phyloP scores from a whole-genome alignment of 2,113 vertebrate genomes.

The Catagonus wagneri region DNA sequence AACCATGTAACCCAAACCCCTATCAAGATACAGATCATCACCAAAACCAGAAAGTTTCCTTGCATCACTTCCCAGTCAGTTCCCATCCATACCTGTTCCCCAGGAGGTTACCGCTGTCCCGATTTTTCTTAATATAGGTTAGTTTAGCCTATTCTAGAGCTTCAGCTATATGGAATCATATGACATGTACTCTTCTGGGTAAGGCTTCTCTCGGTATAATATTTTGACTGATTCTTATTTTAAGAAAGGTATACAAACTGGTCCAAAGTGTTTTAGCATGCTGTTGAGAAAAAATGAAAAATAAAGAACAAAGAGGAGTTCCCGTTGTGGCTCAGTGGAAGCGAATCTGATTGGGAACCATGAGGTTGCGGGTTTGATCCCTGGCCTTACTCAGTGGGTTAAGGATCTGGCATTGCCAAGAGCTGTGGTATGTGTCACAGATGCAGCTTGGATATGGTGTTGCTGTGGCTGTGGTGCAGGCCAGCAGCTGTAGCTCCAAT shows the following conservation, averaged over 20 bases:
- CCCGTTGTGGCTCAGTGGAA: too few species aligned
- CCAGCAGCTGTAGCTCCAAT: too few species aligned
- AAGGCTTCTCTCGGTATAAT: neutral
- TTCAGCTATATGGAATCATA: neutral
- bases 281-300: neutral
- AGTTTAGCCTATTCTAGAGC: neutral
- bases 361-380: too few species aligned
- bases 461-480: too few species aligned
- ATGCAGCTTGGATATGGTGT: too few species aligned
- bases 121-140: neutral
- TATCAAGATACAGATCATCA: neutral
- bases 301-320: neutral
- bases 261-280: neutral
- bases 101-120: neutral
- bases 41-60: neutral
- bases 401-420: too few species aligned
- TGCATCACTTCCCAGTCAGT: neutral
- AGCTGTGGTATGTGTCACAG: too few species aligned
- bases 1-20: neutral
- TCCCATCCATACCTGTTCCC: neutral
- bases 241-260: neutral
- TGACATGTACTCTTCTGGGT: neutral
- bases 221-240: neutral
- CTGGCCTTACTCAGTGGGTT: too few species aligned
- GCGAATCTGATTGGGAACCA: too few species aligned